Conservation (phyloP, 2,888 invertebrate species). For the Drosophila rubida region DNA sequence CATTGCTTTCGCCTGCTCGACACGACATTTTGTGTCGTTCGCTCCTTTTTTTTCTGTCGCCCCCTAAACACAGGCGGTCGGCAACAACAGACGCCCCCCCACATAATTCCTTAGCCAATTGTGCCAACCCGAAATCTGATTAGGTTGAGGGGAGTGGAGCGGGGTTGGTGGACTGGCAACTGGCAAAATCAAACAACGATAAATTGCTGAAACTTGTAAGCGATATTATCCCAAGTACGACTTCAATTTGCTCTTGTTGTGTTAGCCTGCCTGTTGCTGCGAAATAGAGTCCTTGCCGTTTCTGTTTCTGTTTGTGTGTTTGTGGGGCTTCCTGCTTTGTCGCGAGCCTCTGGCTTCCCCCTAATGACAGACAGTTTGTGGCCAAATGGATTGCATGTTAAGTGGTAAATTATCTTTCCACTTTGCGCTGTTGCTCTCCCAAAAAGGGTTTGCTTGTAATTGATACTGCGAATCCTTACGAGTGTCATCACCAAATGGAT, state of each 20-base stretch:
- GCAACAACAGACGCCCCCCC: slow-evolving; percentile 3
- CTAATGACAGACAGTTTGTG: slow-evolving; percentile 30
- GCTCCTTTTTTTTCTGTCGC: slow-evolving; percentile 9
- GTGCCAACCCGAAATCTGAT: slow-evolving; percentile 76
- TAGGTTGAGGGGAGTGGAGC: slow-evolving; percentile 38
- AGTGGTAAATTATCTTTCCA: slow-evolving; percentile 68
- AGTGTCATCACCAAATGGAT: slow-evolving; percentile 40
- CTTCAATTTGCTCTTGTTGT: slow-evolving; percentile 55
- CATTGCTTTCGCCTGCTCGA: slow-evolving; percentile 28
- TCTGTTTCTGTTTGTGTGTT: too few species aligned
- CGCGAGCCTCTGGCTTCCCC: slow-evolving; percentile 21
- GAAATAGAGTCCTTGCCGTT: slow-evolving; percentile 27
- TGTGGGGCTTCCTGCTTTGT: slow-evolving; percentile 56
- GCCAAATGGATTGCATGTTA: slow-evolving; percentile 55
- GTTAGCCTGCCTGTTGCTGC: slow-evolving; percentile 64
- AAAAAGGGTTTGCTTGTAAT: slow-evolving; percentile 71
- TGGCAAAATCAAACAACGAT: slow-evolving; percentile 75
- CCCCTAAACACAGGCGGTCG: slow-evolving; percentile 1
- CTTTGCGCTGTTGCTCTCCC: slow-evolving; percentile 30
- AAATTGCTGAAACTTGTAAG: slow-evolving; percentile 77
- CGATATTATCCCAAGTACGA: slow-evolving; percentile 58
- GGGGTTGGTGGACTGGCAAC: neutral
- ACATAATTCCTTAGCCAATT: slow-evolving; percentile 72
- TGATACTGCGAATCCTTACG: slow-evolving; percentile 55
- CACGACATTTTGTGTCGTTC: slow-evolving; percentile 25